Base-by-base conservation (phyloP, 2,113 vertebrate genomes). In the Anolis sagrei region DNA sequence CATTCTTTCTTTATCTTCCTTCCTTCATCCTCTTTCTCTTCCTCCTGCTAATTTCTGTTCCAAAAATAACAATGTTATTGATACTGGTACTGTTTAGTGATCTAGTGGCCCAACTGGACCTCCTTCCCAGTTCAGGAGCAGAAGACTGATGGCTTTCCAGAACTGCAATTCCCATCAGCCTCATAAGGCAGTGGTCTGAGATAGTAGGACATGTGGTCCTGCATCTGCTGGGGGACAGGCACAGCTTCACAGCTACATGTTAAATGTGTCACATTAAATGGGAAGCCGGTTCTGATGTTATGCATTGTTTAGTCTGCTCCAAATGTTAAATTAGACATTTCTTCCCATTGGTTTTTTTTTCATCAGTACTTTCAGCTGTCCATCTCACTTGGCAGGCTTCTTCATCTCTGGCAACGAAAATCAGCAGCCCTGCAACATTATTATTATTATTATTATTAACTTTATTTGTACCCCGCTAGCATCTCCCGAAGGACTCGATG, bases 401-500 rank as follows among this genome's bases (percentile, higher is more conserved):
- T 92, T 78, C 72, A 86, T 54, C 61, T 80, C 34, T 48, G n/a
- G 21, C 66, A 23, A 58, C 54, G 34, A 87, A 81, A 86, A 75
- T 64, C 23, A 11, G 36, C 64, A 91, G 11, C 7, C 34, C 23
- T 84, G 36, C 44, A 48, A 36, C 68, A 86, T 92, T n/a, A n/a
- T n/a, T n/a, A n/a, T n/a, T n/a, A n/a, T n/a, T n/a, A n/a, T n/a
- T n/a, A n/a, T n/a, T n/a, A n/a, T n/a, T n/a, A n/a, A n/a, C n/a
- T n/a, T n/a, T n/a, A n/a, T n/a, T n/a, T n/a, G n/a, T n/a, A n/a
- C n/a, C n/a, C n/a, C n/a, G n/a, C n/a, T n/a, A n/a, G n/a, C n/a
- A n/a, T n/a, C n/a, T n/a, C n/a, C n/a, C n/a, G n/a, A n/a, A n/a
- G n/a, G n/a, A n/a, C n/a, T n/a, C n/a, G n/a, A n/a, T n/a, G n/a